Conservation (phyloP, 2,888 invertebrate genomes). For the Volucella inflata region DNA sequence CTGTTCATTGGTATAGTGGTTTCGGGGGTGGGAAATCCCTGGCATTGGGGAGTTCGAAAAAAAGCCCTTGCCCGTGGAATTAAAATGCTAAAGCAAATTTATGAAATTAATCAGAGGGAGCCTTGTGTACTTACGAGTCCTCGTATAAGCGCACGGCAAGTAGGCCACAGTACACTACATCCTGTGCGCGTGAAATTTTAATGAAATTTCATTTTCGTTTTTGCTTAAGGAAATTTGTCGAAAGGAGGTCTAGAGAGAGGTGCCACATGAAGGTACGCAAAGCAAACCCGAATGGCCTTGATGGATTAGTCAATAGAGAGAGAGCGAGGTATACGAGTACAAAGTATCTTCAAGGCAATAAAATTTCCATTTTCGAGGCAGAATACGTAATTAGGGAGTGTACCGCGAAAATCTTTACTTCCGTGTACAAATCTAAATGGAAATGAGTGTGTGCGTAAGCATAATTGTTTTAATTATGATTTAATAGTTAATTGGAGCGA, state of each 20-base stretch:
- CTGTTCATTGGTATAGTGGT: slow-evolving; percentile 3
- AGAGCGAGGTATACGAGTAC: slow-evolving; percentile 38
- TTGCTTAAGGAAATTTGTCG: slow-evolving; percentile 11
- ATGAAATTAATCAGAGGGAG: slow-evolving; percentile 74
- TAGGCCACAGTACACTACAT: slow-evolving; percentile 15
- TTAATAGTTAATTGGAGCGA: slow-evolving; percentile 48
- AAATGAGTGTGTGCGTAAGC: slow-evolving; percentile 50
- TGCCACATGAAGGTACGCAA: slow-evolving; percentile 17
- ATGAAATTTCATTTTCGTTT: slow-evolving; percentile 55
- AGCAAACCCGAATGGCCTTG: slow-evolving; percentile 26
- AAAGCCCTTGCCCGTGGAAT: slow-evolving; percentile 63
- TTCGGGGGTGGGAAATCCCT: slow-evolving; percentile 15
- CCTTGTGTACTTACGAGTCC: slow-evolving; percentile 47
- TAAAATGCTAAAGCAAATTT: slow-evolving; percentile 74
- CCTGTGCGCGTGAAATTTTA: slow-evolving; percentile 68
- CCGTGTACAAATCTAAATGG: slow-evolving; percentile 53
- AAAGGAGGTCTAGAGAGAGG: slow-evolving; percentile 13
- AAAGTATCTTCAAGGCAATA: slow-evolving; percentile 47
- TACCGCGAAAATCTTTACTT: slow-evolving; percentile 33
- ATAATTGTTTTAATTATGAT: slow-evolving; percentile 64
- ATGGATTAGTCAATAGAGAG: slow-evolving; percentile 43
- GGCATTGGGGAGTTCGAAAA: slow-evolving; percentile 23
- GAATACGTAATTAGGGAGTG: slow-evolving; percentile 24
- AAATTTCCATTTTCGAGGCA: slow-evolving; percentile 60
- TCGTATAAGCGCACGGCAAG: not conserved